These are phyloP conservation scores for Platypus cylindrus DNA, from an alignment of 2,888 invertebrate genomes.

Conservation along the genomic window DNA sequence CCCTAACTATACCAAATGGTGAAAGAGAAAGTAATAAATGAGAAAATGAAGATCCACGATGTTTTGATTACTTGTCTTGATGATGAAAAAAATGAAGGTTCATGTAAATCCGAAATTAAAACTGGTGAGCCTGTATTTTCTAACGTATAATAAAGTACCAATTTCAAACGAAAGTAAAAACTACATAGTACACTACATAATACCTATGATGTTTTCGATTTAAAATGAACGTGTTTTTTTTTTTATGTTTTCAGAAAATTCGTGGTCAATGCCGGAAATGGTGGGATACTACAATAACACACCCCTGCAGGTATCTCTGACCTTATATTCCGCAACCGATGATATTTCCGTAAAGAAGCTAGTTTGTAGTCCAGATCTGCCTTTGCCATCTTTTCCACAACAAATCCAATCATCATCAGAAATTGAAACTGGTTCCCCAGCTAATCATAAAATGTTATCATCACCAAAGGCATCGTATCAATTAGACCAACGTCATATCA, in stretches of 20 bases:
- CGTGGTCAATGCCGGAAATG: conserved; percentile 39
- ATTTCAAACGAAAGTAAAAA: no score
- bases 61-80: no score
- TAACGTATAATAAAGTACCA: background rate
- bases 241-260: conserved; percentile 35
- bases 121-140: no score
- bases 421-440: conserved; percentile 29
- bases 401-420: conserved; percentile 4
- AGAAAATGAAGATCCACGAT: no score
- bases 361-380: conserved; percentile 47
- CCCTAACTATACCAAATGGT: no score
- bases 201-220: no score
- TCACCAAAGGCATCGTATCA: conserved; percentile 31
- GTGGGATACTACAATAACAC: conserved; percentile 40
- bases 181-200: no score
- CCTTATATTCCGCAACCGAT: conserved; percentile 28
- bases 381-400: conserved; percentile 32
- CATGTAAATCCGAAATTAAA: no score
- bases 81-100: no score
- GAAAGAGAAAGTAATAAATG: no score
- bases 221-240: no score
- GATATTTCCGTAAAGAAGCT: conserved; percentile 36
- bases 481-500: conserved; percentile 30
- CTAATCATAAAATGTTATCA: conserved; percentile 32
- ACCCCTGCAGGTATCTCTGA: conserved; percentile 32